Base-by-base conservation (phyloP, 2,797 vertebrate species). In the Rhynchotus rufescens region DNA sequence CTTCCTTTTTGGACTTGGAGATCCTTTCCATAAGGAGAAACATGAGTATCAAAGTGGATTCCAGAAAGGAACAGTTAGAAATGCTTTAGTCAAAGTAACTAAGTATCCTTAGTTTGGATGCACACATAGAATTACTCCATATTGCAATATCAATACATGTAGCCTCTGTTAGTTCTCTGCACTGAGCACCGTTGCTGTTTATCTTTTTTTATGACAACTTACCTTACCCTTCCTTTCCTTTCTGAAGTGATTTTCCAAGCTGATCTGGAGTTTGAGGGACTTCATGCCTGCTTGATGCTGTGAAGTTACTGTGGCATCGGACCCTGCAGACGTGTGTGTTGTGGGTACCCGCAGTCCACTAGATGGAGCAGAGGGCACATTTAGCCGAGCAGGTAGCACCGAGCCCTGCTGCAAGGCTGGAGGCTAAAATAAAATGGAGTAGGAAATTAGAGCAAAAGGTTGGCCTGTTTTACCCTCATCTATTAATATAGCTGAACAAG, bases 361-460 rank as follows among this genome's bases (percentile, higher is more conserved):
- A 96, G 96, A 84, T 95, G 96, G 96, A 93, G 96, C 84, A 92
- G 88, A 51, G 86, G 14, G 12, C 62, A 16, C 68, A 36, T 71
- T 40, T 30, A 30, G n/a, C 60, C 86, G 34, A 2, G 25, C 68
- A 72, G 36, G 2, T 38, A 36, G 52, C 78, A 30, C 34, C 1
- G 0, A 23, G 32, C 44, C 7, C 4, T 6, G 32, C 86, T 73
- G 0, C 32, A 14, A 19, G n/a, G 25, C 64, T 84, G 34, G 44
- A 52, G 65, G 73, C 47, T 72, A 8, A 80, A 84, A 80, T 77
- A 69, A 90, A 88, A 89, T 77, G 83, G 82, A 93, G 51, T 83
- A 47, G 87, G 54, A 93, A 87, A 82, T 64, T 17, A 76, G 69
- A 93, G 51, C 82, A 80, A 38, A 65, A 44, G 60, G 17, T 71